Base-by-base conservation (phyloP, 2,888 invertebrate genomes). In the Harpalus rufipes region DNA sequence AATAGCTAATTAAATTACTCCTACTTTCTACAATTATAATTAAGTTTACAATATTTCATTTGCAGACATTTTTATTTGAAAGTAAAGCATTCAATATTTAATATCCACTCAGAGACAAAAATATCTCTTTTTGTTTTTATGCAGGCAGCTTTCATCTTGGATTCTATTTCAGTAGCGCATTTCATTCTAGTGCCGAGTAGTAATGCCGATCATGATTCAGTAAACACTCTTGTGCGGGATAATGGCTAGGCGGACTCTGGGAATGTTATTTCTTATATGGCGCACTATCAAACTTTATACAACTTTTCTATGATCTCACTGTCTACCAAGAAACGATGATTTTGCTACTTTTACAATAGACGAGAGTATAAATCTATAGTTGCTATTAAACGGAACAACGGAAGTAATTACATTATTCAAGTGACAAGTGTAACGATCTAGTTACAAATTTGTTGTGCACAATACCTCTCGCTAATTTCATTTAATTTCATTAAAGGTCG, bases 141-240 rank as follows among this genome's bases (percentile, higher is more conserved):
- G 63, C 12, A 12, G n/a, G 14, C 39, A 18, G 72, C 51, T 74
- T 78, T 25, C 78, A 78, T 68, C 85, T 80, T 59, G 85, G 72
- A 32, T 72, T 85, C 80, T 80, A 85, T 80, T 80, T 85, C 84
- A 63, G 79, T 51, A 51, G 10, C 12, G 32, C 56, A 18, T 41
- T 80, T 41, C 61, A 80, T 51, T 51, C 10, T 51, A 51, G 12
- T 4, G 44, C 44, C 0, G 32, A 51, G 44, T 51, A 12, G 44
- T 51, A 16, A 59, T 16, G 59, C 72, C 59, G 80, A 80, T 80
- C 85, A 85, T 85, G 85, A 85, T 79, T 85, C 72, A 85, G 85
- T 80, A 85, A 85, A 85, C 72, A 85, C 85, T 85, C 18, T n/a
- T 32, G 56, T 72, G 80, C 58, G 59, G 58, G 68, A 85, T 79